A percentile compares a stretch with the other conserved stretches of the same genome.
Conservation (phyloP, 37 sponge, comb jelly and placozoan species). For the Bolinopsis microptera region DNA sequence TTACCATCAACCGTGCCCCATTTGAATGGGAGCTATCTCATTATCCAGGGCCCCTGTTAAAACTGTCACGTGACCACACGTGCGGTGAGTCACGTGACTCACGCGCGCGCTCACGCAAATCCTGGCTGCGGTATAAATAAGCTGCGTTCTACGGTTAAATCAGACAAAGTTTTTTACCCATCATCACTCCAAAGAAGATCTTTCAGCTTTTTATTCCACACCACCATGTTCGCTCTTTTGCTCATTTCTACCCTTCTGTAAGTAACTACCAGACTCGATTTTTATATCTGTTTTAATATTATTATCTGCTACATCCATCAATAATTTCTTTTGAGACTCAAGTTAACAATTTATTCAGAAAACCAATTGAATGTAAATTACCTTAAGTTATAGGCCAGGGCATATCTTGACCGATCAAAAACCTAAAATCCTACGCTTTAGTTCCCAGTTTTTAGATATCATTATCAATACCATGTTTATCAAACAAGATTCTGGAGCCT, state of each 20-base stretch:
- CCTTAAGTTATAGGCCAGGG: no score
- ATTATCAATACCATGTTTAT: no score
- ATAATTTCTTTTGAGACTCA: no score
- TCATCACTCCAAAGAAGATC: not conserved
- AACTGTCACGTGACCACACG: not conserved
- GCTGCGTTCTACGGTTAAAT: not conserved
- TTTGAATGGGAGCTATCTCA: not conserved
- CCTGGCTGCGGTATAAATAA: not conserved
- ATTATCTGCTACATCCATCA: no score
- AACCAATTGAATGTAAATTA: no score
- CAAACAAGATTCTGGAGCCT: no score
- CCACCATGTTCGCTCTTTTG: not conserved
- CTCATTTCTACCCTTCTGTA: not conserved
- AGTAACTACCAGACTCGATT: no score
- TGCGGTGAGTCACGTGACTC: not conserved
- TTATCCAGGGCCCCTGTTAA: not conserved
- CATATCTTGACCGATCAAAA: no score
- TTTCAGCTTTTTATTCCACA: not conserved
- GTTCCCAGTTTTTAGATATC: no score
- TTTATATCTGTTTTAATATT: no score
- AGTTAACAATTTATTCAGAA: no score
- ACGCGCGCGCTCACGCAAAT: not conserved
- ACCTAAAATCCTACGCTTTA: no score
- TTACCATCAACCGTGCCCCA: not conserved
- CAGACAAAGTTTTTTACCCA: not conserved